Base-by-base conservation (phyloP, 2,888 invertebrate genomes). In the Chironomus tentans region DNA sequence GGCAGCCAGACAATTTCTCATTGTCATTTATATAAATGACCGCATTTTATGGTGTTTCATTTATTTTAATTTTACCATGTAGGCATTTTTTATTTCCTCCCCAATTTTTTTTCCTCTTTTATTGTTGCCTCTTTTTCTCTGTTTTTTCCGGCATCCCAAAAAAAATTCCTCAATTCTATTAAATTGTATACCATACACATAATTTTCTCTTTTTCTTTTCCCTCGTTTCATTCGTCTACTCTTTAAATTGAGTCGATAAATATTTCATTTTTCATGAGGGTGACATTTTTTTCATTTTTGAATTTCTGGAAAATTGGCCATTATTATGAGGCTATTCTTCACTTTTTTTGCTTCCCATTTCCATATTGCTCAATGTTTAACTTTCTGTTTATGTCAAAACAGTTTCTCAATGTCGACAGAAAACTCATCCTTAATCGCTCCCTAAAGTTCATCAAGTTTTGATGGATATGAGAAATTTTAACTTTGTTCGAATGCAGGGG, bases 1-100 rank as follows among this genome's bases (percentile, higher is more conserved):
- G 56, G 18, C 56, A 56, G 65, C 7, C 65, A 24, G 65, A 65
- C 65, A 65, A 65, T 65, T 24, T 65, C 24, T 65, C 24, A 65
- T 65, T 65, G 65, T 65, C 65, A 65, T 65, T 65, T 65, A 65
- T 24, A 65, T 65, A 24, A 65, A 65, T 65, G 65, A 24, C 65
- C 65, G 65, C 65, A 65, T 65, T 65, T 65, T 65, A 65, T 24
- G 24, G 65, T 65, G 65, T 65, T 65, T 65, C 65, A 65, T 65
- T 65, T 65, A 65, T 65, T 65, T 65, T 65, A 65, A 65, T 65
- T 65, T 65, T 65, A 65, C 65, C 22, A 65, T 65, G 65, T 65
- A 65, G 65, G 24, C 65, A 65, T 65, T 65, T 65, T 56, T 56
- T 56, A 56, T 56, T 65, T 65, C 21, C 65, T 65, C 62, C 21